Percentiles rank a stretch among this genome's conserved stretches.
phyloP scores from a whole-genome alignment of 2,113 vertebrate species.

The Microcebus ravelobensis region DNA sequence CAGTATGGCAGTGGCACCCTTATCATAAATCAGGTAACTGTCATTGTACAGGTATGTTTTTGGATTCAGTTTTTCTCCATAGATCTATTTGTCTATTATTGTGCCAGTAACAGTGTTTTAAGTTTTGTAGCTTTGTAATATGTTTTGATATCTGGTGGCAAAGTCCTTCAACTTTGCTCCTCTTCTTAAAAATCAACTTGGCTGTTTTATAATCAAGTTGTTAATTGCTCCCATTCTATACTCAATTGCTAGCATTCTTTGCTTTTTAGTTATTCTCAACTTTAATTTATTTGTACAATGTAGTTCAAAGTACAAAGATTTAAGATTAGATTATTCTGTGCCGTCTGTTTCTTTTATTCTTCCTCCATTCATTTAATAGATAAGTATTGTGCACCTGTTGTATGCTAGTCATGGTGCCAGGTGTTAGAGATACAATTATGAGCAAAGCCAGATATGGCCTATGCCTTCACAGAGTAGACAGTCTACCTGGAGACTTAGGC shows the following conservation, averaged over 20 bases:
- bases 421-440: background rate
- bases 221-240: too few relatives aligned
- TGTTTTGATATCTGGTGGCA: background rate
- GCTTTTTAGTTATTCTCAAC: background rate
- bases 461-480: background rate
- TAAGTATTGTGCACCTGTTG: background rate
- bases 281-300: background rate
- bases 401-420: background rate
- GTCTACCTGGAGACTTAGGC: background rate
- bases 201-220: background rate
- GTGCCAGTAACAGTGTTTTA: background rate
- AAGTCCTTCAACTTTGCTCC: background rate
- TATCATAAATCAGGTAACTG: background rate
- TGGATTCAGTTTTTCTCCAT: background rate
- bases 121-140: background rate
- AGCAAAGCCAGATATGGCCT: background rate
- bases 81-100: background rate
- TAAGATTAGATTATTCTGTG: background rate
- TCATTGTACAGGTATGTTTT: background rate
- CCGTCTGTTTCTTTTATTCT: background rate
- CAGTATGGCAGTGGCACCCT: background rate
- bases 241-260: background rate
- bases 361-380: background rate
- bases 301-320: background rate
- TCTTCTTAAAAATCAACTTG: background rate